A percentile compares a stretch with the other conserved stretches of the same genome.
Conservation (phyloP, 2,797 vertebrate species). For the Huso huso region DNA sequence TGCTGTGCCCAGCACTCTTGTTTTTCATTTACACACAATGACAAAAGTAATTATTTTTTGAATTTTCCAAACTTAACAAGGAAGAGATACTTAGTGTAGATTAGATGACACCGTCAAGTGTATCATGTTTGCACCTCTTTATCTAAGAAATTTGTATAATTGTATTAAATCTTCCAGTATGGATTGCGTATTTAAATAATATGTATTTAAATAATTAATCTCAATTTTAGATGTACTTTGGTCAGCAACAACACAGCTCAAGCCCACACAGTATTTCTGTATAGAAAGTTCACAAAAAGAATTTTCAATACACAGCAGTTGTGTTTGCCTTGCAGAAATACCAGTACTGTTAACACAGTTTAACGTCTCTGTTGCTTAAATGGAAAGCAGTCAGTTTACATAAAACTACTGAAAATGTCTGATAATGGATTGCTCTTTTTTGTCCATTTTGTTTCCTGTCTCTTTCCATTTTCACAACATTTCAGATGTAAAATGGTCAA, state of each 20-base stretch:
- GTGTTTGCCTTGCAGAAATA: conserved; percentile 59
- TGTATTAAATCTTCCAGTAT: neutral
- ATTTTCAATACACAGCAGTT: conserved; percentile 30
- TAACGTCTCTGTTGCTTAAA: conserved; percentile 20
- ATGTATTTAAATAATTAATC: neutral
- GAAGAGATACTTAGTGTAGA: too few relatives aligned
- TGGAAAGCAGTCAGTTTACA: conserved; percentile 14
- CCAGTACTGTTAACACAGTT: conserved; percentile 40
- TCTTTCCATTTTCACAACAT: conserved; percentile 12
- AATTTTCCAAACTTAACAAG: too few relatives aligned
- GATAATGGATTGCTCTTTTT: conserved; percentile 26
- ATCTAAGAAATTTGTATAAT: neutral
- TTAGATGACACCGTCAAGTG: too few relatives aligned
- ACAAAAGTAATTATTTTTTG: too few relatives aligned
- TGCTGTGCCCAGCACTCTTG: too few relatives aligned
- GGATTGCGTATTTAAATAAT: neutral
- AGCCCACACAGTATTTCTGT: too few relatives aligned
- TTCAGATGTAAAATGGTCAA: conserved; percentile 12
- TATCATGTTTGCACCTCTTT: too few relatives aligned
- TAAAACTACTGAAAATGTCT: conserved; percentile 20
- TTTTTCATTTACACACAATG: too few relatives aligned
- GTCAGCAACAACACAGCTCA: too few relatives aligned
- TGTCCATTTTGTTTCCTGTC: conserved; percentile 18
- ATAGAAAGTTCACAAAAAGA: too few relatives aligned
- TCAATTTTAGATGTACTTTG: too few relatives aligned